Evolutionary conservation across 1,140 invertebrate species (phyloP), one percentile per base, ranked within the genome.

Genomic region (Drosophila bocki): DNA sequence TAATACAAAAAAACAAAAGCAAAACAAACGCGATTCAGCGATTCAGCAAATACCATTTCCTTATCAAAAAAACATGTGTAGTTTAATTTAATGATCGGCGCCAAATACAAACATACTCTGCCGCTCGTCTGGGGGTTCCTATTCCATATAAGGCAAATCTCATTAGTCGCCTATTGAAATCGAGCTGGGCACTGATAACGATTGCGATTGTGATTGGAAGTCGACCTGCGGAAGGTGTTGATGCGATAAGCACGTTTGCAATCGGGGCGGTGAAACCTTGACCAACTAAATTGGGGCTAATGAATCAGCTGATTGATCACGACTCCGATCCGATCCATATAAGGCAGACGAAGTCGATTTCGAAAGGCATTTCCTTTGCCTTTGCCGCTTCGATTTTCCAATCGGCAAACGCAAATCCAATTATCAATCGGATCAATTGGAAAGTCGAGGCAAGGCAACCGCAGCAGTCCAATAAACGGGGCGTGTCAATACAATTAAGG

Each of bases 391-490:
- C 56, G 56, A 22, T 74, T 61, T 75, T 48, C 70, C 71, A 75
- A 75, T 75, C 71, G 42, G 70, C 61, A 76, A 76, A 76, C 74
- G 56, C 42, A 86, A 82, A 82, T 86, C 76, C 84, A 86, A 75
- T 86, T 82, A 75, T 75, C 70, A 75, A 87, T 86, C 78, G 79
- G 80, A 86, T 75, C 71, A 75, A 87, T 87, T 86, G 83, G 84
- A 86, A 86, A 86, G 83, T 88, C 68, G 37, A 22, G 29, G 35
- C 41, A 41, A 45, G 39, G 71, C 54, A 69, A 84, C 78, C 72
- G 72, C 79, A 65, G 72, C 79, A 65, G 41, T 78, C 70, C 78
- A 85, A 86, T 87, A 87, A 82, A 74, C 32, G 67, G 70, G 83
- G 83, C 83, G 83, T 86, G 76, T 64, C 79, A 45, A 57, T 79